A percentile compares a stretch with the other conserved stretches of the same genome.
Conservation (phyloP, 2,113 vertebrate genomes). For the Gasterosteus aculeatus region DNA sequence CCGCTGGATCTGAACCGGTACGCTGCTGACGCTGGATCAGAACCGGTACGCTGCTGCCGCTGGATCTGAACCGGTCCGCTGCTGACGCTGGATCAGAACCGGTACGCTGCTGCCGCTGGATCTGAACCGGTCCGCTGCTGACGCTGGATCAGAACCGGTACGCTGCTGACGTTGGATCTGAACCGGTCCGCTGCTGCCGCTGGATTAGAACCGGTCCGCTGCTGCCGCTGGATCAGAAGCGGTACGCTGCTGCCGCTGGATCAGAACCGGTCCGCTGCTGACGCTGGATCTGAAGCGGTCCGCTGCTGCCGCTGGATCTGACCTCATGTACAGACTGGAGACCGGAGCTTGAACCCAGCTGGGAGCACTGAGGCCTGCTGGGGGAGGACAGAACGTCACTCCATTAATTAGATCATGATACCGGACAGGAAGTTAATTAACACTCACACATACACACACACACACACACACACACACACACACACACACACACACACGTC, state of each 20-base stretch:
- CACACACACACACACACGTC: neutral
- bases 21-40: no score
- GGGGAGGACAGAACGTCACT: slow-evolving; percentile 34
- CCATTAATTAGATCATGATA: slow-evolving; percentile 71
- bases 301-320: slow-evolving; percentile 3
- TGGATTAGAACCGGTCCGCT: neutral
- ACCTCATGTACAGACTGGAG: slow-evolving; percentile 17
- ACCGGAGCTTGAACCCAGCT: slow-evolving; percentile 50
- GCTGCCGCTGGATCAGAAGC: no score
- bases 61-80: neutral
- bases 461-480: slow-evolving; percentile 7
- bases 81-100: slow-evolving; percentile 4
- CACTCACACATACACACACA: slow-evolving; percentile 7
- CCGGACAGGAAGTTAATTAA: slow-evolving; percentile 63
- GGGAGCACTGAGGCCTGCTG: slow-evolving; percentile 11
- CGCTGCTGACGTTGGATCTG: no score
- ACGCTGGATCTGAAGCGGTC: no score
- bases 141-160: no score
- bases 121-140: no score
- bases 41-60: no score
- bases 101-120: neutral
- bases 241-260: no score
- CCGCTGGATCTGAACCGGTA: no score
- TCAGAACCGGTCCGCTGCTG: no score
- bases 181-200: neutral